phyloP scores from a whole-genome alignment of 1,140 invertebrate genomes.

The Macrobrachium rosenbergii region DNA sequence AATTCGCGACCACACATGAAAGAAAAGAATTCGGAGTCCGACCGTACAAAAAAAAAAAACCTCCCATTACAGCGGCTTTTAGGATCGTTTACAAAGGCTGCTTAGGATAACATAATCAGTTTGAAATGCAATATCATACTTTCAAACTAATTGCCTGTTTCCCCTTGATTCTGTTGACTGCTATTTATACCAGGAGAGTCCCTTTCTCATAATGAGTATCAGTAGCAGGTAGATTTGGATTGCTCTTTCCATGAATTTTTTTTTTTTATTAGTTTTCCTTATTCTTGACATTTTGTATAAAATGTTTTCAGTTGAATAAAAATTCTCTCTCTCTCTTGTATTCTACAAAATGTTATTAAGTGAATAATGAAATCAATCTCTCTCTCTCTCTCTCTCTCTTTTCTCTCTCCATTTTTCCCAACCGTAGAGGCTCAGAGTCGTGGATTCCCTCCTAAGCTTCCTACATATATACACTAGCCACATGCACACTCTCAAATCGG shows the following conservation, averaged over 20 bases:
- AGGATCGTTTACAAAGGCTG: too few relatives aligned
- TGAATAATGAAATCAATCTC: too few relatives aligned
- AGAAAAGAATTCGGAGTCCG: too few relatives aligned
- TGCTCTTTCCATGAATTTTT: neutral
- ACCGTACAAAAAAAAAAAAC: too few relatives aligned
- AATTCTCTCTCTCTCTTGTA: neutral
- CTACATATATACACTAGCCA: neutral
- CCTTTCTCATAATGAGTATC: too few relatives aligned
- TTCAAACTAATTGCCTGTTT: neutral
- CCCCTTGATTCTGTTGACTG: neutral
- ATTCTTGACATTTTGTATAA: neutral
- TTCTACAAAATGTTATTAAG: too few relatives aligned
- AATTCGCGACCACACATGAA: too few relatives aligned
- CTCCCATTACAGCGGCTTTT: too few relatives aligned
- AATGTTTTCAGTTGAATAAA: neutral
- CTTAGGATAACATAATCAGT: too few relatives aligned
- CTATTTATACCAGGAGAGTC: too few relatives aligned
- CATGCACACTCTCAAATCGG: neutral
- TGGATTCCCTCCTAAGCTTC: neutral
- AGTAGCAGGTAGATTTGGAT: too few relatives aligned
- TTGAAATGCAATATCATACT: too few relatives aligned
- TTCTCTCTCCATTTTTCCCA: neutral
- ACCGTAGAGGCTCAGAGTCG: neutral
- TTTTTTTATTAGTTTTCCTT: conserved; percentile 1
- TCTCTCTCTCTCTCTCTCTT: neutral